Percentiles rank a stretch among this genome's conserved stretches.
Evolutionary conservation across 2,888 invertebrate species (phyloP).

Genomic region (Sinodicranocentrus sp.): DNA sequence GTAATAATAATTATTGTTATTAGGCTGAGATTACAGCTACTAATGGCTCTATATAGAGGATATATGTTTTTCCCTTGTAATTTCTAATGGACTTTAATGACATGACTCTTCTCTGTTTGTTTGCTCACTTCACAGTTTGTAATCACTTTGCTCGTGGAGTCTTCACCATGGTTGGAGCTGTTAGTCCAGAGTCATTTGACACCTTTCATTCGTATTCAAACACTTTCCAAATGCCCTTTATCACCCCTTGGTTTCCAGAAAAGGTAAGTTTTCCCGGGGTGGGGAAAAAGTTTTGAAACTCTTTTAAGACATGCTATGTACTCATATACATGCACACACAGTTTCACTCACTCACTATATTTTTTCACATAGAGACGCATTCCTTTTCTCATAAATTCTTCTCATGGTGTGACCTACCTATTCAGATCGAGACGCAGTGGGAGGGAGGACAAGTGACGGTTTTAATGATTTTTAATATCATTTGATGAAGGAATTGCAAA

Average conservation of each 20-base stretch:
- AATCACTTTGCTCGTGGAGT: constrained; percentile 94
- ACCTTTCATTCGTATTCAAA: constrained; percentile 96
- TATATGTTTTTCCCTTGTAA: constrained; percentile 8
- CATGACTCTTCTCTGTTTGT: constrained; percentile 45
- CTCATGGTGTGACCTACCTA: too few relatives aligned
- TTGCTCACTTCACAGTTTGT: constrained; percentile 85
- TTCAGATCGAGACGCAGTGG: too few relatives aligned
- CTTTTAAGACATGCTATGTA: too few relatives aligned
- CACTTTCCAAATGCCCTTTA: constrained; percentile 96
- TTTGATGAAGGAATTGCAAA: constrained; percentile 4
- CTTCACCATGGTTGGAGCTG: constrained; percentile 93
- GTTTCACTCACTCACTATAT: too few relatives aligned
- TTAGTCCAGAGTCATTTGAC: constrained; percentile 95
- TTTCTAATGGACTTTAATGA: constrained; percentile 33
- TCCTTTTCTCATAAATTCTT: neutral
- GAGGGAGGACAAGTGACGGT: neutral
- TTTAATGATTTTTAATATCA: neutral
- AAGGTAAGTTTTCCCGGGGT: constrained; percentile 82
- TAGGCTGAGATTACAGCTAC: constrained; percentile 25
- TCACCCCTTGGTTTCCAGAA: constrained; percentile 96
- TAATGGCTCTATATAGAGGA: constrained; percentile 18
- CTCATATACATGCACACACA: too few relatives aligned
- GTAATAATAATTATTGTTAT: constrained; percentile 39
- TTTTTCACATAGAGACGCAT: neutral
- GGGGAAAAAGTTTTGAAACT: neutral